phyloP scores from a whole-genome alignment of 2,113 vertebrate species.

The Atlantisia rogersi region DNA sequence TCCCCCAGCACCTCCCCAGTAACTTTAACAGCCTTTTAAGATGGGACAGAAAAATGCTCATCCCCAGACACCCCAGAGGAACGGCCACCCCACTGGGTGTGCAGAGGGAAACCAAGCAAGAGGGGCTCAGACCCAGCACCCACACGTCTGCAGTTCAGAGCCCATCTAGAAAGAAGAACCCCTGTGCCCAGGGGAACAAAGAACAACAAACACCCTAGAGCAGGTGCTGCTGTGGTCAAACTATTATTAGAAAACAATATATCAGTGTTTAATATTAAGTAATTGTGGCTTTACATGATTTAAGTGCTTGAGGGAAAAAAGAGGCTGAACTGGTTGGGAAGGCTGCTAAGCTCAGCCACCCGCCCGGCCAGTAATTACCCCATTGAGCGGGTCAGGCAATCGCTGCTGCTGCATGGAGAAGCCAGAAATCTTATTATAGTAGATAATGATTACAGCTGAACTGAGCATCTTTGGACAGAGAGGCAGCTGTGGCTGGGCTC shows the following conservation, averaged over 20 bases:
- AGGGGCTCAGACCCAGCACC: neutral
- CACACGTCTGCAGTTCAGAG: neutral
- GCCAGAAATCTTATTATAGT: neutral
- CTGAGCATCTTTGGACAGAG: neutral
- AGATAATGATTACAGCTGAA: neutral
- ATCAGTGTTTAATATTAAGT: neutral
- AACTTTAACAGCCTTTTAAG: neutral
- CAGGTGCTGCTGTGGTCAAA: neutral
- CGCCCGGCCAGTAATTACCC: neutral
- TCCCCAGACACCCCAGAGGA: too few relatives aligned
- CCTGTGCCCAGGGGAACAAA: neutral
- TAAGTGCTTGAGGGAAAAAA: neutral
- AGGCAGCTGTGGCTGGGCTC: neutral
- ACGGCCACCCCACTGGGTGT: rapidly evolving
- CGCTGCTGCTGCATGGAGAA: neutral
- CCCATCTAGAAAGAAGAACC: neutral
- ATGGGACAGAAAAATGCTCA: neutral
- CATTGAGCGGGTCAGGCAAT: neutral
- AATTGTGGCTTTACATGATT: neutral
- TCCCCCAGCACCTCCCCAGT: neutral
- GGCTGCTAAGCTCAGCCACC: neutral
- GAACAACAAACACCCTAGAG: neutral
- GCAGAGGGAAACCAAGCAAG: neutral
- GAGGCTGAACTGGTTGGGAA: neutral
- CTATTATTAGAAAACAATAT: neutral